Evolutionary conservation across 2,797 vertebrate genomes (phyloP).

Genomic region (Melanotaenia parkinsoni): DNA sequence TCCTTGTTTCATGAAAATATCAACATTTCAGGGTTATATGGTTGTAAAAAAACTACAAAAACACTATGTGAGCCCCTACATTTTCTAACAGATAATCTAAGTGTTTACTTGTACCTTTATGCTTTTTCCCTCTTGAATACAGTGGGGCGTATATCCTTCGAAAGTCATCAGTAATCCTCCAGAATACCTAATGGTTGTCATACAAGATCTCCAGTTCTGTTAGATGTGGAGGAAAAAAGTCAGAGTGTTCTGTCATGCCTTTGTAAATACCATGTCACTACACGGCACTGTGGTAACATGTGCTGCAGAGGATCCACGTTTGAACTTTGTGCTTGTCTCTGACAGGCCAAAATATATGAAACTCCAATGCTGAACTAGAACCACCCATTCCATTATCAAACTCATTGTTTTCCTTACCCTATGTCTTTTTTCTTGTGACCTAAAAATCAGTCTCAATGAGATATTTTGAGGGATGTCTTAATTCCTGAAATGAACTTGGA

Average conservation of each 20-base stretch:
- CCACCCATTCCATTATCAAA: not conserved
- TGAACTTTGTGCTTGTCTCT: slow-evolving; percentile 13
- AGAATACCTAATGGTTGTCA: not conserved
- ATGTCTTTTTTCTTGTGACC: not conserved
- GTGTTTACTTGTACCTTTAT: not conserved
- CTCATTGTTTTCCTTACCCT: not conserved
- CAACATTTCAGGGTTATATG: not conserved
- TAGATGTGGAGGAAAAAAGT: slow-evolving; percentile 12
- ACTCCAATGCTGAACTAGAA: not conserved
- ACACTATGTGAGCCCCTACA: not conserved
- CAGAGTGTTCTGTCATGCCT: not conserved
- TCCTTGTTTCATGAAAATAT: not conserved
- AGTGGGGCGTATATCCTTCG: not conserved
- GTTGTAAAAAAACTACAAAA: not conserved
- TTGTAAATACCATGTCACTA: slow-evolving; percentile 22
- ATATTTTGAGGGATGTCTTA: not conserved
- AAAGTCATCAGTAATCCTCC: slow-evolving; percentile 15
- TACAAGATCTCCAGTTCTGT: not conserved
- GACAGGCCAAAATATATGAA: slow-evolving; percentile 13
- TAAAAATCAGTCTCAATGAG: not conserved
- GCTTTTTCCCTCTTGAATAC: not conserved
- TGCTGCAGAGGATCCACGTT: slow-evolving; percentile 29
- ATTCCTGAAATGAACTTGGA: not conserved
- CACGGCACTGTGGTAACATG: slow-evolving; percentile 14
- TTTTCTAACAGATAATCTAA: not conserved